Conservation (phyloP, 2,797 vertebrate genomes). For the Myotis vivesi region DNA sequence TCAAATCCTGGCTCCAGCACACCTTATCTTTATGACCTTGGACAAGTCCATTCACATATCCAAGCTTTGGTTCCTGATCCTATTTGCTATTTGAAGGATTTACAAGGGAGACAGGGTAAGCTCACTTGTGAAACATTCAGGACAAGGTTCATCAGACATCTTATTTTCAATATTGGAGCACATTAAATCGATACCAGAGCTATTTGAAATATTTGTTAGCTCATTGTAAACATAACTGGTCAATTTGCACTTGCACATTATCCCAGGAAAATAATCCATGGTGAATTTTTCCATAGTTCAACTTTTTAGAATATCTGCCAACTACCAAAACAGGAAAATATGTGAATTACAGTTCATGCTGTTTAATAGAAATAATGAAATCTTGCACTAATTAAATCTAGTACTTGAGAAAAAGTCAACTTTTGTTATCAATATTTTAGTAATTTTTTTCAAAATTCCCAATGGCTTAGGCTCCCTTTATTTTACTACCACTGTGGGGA, state of each 20-base stretch:
- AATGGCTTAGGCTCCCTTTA: background rate
- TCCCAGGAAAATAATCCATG: background rate
- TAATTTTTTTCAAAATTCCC: background rate
- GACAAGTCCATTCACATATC: background rate
- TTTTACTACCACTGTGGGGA: background rate
- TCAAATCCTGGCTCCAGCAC: background rate
- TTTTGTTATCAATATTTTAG: constrained; percentile 18
- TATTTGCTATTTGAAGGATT: background rate
- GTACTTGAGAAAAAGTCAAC: background rate
- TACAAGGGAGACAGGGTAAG: background rate
- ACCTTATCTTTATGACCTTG: background rate
- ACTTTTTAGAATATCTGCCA: background rate
- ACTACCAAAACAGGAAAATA: background rate
- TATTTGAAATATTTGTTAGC: background rate
- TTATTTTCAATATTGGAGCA: background rate
- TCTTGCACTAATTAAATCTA: background rate
- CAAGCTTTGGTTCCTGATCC: background rate
- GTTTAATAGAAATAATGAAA: background rate
- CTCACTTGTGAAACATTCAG: background rate
- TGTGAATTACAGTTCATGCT: background rate
- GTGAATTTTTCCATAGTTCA: background rate
- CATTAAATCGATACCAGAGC: background rate
- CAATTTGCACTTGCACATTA: background rate
- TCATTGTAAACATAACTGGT: background rate
- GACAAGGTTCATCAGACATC: background rate